Evolutionary conservation across 2,888 invertebrate species (phyloP), one percentile per base, ranked within the genome.

Genomic region (Odontocolon sp.): DNA sequence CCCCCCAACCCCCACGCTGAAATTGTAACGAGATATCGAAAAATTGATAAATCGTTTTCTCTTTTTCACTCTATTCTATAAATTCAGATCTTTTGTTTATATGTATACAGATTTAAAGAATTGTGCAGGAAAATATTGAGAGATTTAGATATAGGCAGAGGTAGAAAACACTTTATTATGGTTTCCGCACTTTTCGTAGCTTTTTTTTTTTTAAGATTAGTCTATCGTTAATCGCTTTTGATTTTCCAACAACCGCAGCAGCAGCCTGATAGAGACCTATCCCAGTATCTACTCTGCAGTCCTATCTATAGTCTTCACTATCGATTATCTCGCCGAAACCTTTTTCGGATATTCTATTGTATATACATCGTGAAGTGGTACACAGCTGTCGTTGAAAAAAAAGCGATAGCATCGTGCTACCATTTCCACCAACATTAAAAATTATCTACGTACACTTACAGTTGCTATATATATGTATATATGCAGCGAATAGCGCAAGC

Each of bases 341-440:
- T 47, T 47, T 50, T 50, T 26, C 50, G 3, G 50, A 50, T 50
- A 50, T 23, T 8, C n/a, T 26, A 26, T n/a, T n/a, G n/a, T 50
- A 50, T 50, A 23, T 50, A 5, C 26, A 23, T 5, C 26, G 14
- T 14, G 11, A 23, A 26, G 26, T 14, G 50, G 26, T 26, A 14
- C 14, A 50, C 50, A 50, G 50, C 50, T 50, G 50, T 23, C 26
- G 14, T n/a, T 2, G 11, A 2, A 14, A 23, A 23, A n/a, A 2
- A 6, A 50, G 50, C 23, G 23, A 26, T 28, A 4, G 4, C 28
- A 28, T 3, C 3, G 28, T 4, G 28, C 28, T 28, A 4, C 6
- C 3, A 3, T 28, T 6, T 28, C 28, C 28, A 28, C 3, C 3
- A 28, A 4, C 28, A n/a, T 28, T 6, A 28, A 3, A 28, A 28